A percentile compares a stretch with the other conserved stretches of the same genome.
Conservation (phyloP, 1,140 invertebrate genomes). For the Zophobas atratus region DNA sequence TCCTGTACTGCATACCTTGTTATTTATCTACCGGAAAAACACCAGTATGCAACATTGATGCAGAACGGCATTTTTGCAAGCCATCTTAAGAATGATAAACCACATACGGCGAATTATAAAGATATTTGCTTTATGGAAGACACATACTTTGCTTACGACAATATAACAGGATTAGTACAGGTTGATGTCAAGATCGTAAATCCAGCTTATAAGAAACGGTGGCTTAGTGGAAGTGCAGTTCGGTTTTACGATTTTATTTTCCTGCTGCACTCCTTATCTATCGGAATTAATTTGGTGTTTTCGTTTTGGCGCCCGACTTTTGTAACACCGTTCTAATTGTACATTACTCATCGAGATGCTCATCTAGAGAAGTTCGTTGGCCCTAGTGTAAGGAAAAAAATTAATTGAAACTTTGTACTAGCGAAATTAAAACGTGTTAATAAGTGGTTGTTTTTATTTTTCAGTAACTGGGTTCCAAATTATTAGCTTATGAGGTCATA, state of each 20-base stretch:
- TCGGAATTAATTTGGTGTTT: conserved; percentile 16
- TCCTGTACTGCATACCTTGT: neutral
- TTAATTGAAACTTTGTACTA: neutral
- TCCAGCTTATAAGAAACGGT: conserved; percentile 28
- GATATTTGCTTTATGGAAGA: conserved; percentile 39
- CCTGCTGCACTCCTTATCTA: conserved; percentile 26
- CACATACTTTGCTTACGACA: conserved; percentile 22
- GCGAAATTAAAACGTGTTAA: neutral
- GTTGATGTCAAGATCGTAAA: conserved; percentile 28
- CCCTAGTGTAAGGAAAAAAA: neutral
- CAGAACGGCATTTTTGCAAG: conserved; percentile 14
- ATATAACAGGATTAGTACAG: conserved; percentile 40
- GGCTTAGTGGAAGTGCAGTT: conserved; percentile 17
- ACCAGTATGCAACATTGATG: neutral
- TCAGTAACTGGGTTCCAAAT: neutral
- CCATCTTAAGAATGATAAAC: conserved; percentile 23
- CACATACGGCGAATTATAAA: conserved; percentile 35
- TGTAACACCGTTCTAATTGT: conserved; percentile 23
- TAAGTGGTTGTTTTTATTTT: conserved; percentile 1
- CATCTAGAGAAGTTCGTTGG: conserved; percentile 10
- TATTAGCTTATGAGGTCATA: no score
- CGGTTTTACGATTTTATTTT: conserved; percentile 16
- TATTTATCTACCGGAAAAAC: conserved; percentile 23
- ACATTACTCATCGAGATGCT: neutral
- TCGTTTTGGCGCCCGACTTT: conserved; percentile 10